Percentiles rank a stretch among this genome's conserved stretches.
Conservation (phyloP, 1,140 invertebrate species). For the Zaprionus davidi region DNA sequence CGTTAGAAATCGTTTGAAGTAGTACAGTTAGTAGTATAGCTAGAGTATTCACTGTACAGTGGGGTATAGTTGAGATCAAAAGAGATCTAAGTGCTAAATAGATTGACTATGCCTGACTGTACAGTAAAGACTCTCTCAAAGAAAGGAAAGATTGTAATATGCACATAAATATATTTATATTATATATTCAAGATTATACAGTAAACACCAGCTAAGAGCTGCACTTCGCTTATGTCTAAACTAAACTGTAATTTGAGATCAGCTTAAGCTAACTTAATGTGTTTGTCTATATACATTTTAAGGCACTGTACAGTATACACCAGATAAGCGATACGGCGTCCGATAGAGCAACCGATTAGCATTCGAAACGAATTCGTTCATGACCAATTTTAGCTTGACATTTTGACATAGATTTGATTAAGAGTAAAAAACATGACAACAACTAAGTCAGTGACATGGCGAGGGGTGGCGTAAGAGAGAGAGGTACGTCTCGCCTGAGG, state of each 20-base stretch:
- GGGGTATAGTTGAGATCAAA: background rate
- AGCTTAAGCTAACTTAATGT: background rate
- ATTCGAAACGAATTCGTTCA: slow-evolving; percentile 54
- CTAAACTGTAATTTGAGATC: background rate
- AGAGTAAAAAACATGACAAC: slow-evolving; percentile 13
- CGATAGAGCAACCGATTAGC: background rate
- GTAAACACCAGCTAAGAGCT: background rate
- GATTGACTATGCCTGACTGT: background rate
- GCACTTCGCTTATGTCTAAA: background rate
- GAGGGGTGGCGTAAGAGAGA: background rate
- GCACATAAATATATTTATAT: background rate
- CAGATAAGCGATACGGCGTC: background rate
- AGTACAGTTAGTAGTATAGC: background rate
- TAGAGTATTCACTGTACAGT: background rate
- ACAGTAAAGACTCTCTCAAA: background rate
- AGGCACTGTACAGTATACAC: slow-evolving; percentile 6
- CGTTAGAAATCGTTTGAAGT: slow-evolving; percentile 2
- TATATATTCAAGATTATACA: background rate
- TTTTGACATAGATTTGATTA: slow-evolving; percentile 72
- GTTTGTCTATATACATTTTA: background rate
- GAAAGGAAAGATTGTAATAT: background rate
- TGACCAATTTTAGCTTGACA: slow-evolving; percentile 69
- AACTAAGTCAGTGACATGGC: background rate
- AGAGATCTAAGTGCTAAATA: no score
- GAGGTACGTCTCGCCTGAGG: slow-evolving; percentile 3